Base-by-base conservation (phyloP, 2,888 invertebrate species). In the Papilio protenor region DNA sequence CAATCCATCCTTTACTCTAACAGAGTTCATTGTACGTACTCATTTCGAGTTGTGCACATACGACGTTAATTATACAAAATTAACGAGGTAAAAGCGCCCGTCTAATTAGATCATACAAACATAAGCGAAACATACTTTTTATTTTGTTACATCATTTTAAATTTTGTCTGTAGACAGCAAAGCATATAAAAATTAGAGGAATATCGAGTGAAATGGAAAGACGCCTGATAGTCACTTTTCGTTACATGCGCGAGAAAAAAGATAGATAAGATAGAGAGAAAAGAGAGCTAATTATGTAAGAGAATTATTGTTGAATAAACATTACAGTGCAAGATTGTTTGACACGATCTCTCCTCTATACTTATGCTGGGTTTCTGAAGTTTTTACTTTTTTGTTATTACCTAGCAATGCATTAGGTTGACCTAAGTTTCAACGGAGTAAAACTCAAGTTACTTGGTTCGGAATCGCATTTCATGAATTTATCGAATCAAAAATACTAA, bases 21-120 rank as follows among this genome's bases (percentile, higher is more conserved):
- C 40, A 55, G 27, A 72, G 61, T 71, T 72, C 52, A 64, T 72
- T 61, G 49, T n/a, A 18, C 72, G 72, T 40, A 8, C 71, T 61
- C 33, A 57, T 76, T 76, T 59, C 66, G 33, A 23, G 73, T 27
- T 59, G 64, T 74, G 18, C 45, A 27, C 23, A 33, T 27, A 49
- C 40, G 64, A 64, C 33, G 64, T 18, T 47, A 49, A 49, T 74
- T 74, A 64, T 61, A 74, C 49, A 52, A 72, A 52, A 52, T 72
- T 69, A 69, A 69, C 55, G 52, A 72, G 52, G 16, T 72, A 33
- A 55, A 18, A 14, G 52, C 52, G 21, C 12, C 21, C 66, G 66
- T 69, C 45, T 69, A 69, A 69, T 69, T 69, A 69, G n/a, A 69
- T n/a, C 21, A 45, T 45, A 69, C 21, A 69, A 66, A 66, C n/a